Conservation (phyloP, 2,888 invertebrate genomes). For the Stegana nigrithorax region DNA sequence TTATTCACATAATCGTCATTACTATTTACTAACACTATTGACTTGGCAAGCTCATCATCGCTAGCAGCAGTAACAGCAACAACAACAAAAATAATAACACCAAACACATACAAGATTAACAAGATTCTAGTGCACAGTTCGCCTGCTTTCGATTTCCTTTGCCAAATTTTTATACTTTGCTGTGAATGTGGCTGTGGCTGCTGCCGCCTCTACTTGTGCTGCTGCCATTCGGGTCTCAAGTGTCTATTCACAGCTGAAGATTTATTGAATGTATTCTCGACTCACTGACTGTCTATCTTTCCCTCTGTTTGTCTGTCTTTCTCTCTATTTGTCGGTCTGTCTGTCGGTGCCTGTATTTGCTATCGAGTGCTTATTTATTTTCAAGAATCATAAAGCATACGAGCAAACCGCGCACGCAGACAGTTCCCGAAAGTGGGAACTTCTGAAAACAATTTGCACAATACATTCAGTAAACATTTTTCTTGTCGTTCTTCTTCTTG, state of each 20-base stretch:
- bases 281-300: slow-evolving; percentile 1
- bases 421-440: slow-evolving; percentile 7
- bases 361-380: slow-evolving; percentile 65
- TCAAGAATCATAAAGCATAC: slow-evolving; percentile 59
- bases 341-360: slow-evolving; percentile 51
- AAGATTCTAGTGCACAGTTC: not conserved
- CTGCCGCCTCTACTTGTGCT: not conserved
- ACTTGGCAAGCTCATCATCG: no score
- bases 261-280: slow-evolving; percentile 56
- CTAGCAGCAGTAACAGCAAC: no score
- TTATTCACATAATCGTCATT: slow-evolving; percentile 40
- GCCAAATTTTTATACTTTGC: no score
- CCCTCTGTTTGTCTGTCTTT: slow-evolving; percentile 21
- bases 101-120: not conserved
- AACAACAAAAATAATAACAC: slow-evolving; percentile 36
- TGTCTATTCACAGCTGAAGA: slow-evolving; percentile 59
- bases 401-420: slow-evolving; percentile 28
- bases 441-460: slow-evolving; percentile 30
- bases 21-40: no score
- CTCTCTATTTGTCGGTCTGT: slow-evolving; percentile 40
- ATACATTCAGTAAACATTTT: slow-evolving; percentile 41
- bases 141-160: slow-evolving; percentile 21
- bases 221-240: slow-evolving; percentile 45
- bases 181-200: not conserved
- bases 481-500: slow-evolving; percentile 27